Evolutionary conservation across 2,797 vertebrate genomes (phyloP).

Genomic region (Coccyzus lansbergi): DNA sequence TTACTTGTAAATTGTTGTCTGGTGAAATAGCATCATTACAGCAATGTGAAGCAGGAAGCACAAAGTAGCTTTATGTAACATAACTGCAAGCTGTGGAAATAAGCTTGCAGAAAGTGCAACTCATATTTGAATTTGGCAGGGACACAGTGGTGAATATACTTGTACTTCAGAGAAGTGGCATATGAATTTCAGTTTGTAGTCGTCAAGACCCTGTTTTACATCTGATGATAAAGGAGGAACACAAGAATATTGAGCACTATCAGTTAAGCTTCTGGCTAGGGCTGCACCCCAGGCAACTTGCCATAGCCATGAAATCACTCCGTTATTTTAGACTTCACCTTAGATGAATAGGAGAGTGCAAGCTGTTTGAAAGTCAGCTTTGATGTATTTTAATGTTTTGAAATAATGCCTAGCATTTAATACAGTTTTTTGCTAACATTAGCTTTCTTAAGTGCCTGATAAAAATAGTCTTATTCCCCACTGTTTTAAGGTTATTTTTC

Average conservation of each 20-base stretch:
- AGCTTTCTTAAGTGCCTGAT: constrained; percentile 16
- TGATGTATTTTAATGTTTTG: constrained; percentile 56
- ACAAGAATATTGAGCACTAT: neutral
- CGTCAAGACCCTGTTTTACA: neutral
- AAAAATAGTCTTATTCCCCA: neutral
- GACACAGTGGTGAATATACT: neutral
- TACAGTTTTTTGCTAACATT: constrained; percentile 30
- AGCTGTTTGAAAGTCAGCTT: constrained; percentile 45
- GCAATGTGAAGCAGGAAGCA: neutral
- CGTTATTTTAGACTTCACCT: constrained; percentile 47
- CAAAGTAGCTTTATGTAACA: constrained; percentile 35
- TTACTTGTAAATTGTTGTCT: constrained; percentile 8
- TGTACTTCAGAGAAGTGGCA: neutral
- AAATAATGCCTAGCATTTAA: constrained; percentile 52
- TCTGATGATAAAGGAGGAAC: neutral
- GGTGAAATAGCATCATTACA: neutral
- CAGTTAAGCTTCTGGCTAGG: constrained; percentile 30
- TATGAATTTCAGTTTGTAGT: neutral
- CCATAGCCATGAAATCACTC: constrained; percentile 66
- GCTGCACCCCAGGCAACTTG: constrained; percentile 38
- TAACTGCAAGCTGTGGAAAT: neutral
- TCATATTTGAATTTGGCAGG: neutral
- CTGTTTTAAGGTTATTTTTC: constrained; percentile 13
- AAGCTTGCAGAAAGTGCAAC: neutral
- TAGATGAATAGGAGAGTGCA: constrained; percentile 34